phyloP scores from a whole-genome alignment of 64 coral and sea anemone species.

The Stichodactyla mertensii region DNA sequence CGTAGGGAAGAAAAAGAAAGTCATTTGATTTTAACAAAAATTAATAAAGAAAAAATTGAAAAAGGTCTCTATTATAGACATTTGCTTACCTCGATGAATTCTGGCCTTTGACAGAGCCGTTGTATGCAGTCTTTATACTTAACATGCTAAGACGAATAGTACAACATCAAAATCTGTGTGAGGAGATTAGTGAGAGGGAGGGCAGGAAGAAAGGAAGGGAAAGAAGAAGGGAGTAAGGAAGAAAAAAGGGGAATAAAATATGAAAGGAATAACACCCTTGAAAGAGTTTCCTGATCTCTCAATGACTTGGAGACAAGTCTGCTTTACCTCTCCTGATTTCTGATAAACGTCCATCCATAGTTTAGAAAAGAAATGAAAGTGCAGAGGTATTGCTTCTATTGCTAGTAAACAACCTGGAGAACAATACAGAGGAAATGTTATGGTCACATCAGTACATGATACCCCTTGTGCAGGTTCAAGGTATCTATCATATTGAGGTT shows the following conservation, averaged over 20 bases:
- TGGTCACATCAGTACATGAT: background rate
- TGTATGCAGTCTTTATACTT: conserved; percentile 89
- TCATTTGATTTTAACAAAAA: background rate
- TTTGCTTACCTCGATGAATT: conserved; percentile 87
- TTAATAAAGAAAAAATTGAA: no score
- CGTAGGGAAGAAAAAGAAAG: background rate
- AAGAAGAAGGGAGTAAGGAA: no score
- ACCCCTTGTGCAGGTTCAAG: no score
- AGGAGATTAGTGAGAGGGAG: no score
- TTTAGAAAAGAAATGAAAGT: conserved; percentile 87
- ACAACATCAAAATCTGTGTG: no score
- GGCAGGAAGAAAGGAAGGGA: no score
- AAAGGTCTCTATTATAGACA: no score
- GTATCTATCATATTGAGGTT: no score
- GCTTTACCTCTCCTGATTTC: conserved; percentile 83
- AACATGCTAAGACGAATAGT: conserved; percentile 36
- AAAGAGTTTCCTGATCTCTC: no score
- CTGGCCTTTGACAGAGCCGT: conserved; percentile 74
- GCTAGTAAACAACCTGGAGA: conserved; percentile 84
- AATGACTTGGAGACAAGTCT: no score
- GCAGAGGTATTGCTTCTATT: conserved; percentile 83
- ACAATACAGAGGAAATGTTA: background rate
- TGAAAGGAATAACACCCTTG: no score
- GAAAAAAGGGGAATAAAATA: no score
- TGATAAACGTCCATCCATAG: conserved; percentile 96